phyloP scores from a whole-genome alignment of 2,113 vertebrate species.

The Corvus cornix region DNA sequence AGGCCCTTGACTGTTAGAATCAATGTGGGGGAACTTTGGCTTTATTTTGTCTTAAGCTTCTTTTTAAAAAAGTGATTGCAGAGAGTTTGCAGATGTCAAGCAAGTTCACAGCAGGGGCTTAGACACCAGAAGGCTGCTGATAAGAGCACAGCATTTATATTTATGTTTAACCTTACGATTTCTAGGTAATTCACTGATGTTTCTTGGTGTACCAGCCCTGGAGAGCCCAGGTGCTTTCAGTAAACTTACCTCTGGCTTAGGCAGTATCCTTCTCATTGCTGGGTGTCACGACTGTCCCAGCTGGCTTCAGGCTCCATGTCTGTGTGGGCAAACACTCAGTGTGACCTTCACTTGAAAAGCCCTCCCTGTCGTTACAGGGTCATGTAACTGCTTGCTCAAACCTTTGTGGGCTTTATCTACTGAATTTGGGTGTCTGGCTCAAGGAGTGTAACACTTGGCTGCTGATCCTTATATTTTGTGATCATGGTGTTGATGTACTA shows the following conservation, averaged over 20 bases:
- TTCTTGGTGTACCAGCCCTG: not conserved
- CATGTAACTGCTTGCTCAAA: not conserved
- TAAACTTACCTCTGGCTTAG: not conserved
- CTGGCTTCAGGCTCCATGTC: rapidly evolving
- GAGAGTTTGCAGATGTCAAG: not conserved
- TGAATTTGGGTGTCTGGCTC: not conserved
- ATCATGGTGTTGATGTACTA: not conserved
- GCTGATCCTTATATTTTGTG: not conserved
- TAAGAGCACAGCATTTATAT: not conserved
- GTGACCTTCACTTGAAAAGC: not conserved
- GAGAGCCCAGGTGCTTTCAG: not conserved
- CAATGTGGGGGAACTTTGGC: not conserved
- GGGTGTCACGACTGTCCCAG: rapidly evolving
- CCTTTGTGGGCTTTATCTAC: not conserved
- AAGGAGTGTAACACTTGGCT: not conserved
- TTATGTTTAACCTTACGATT: not conserved
- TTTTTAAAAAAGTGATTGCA: not conserved
- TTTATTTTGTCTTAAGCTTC: not conserved
- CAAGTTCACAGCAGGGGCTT: not conserved
- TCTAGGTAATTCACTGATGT: not conserved
- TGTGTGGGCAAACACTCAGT: not conserved
- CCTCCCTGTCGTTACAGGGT: rapidly evolving
- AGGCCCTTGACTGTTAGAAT: not conserved
- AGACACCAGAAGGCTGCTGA: not conserved
- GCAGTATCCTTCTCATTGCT: not conserved